Evolutionary conservation across 2,797 vertebrate species (phyloP).

Genomic region (Thamnophis elegans): DNA sequence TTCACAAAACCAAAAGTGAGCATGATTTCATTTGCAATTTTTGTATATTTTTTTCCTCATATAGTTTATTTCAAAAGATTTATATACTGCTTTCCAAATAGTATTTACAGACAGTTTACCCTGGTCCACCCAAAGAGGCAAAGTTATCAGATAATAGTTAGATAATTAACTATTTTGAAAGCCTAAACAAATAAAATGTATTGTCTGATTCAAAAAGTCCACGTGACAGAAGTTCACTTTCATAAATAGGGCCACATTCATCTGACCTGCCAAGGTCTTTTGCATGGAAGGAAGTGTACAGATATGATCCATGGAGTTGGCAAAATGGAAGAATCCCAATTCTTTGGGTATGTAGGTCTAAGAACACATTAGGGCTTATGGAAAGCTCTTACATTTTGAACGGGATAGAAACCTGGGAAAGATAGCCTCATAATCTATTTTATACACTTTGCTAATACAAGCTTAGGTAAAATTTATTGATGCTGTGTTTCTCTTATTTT

Average conservation of each 20-base stretch:
- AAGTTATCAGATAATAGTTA: neutral
- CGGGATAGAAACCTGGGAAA: neutral
- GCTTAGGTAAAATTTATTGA: neutral
- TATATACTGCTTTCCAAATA: neutral
- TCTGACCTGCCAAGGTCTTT: neutral
- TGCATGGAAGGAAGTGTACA: neutral
- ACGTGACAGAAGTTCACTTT: neutral
- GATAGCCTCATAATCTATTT: neutral
- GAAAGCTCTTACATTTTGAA: neutral
- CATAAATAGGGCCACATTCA: neutral
- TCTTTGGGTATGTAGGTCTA: neutral
- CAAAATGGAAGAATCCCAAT: neutral
- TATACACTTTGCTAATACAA: neutral
- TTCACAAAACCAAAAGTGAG: neutral
- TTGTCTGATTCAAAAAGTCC: neutral
- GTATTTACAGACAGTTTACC: neutral
- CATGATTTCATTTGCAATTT: neutral
- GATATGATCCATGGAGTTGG: neutral
- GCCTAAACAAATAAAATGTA: neutral
- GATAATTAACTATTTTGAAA: neutral
- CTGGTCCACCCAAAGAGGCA: neutral
- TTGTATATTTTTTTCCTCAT: neutral
- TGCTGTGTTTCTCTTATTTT: neutral
- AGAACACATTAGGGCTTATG: neutral
- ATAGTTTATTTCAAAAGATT: neutral